Conservation (phyloP, 2,797 vertebrate genomes). For the Cetoscarus ocellatus region DNA sequence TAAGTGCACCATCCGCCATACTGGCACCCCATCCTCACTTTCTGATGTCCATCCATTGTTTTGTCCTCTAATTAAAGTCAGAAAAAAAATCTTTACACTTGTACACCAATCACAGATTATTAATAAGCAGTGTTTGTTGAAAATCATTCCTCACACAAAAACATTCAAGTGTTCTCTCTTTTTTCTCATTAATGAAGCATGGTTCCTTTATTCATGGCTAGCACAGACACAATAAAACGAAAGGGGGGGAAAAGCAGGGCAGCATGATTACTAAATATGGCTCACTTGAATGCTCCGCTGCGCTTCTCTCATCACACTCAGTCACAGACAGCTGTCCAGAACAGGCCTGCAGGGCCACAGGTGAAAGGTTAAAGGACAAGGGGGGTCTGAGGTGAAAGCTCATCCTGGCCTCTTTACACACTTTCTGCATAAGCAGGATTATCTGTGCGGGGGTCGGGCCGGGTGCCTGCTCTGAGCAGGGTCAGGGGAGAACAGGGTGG, state of each 20-base stretch:
- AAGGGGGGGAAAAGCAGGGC: background rate
- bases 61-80: no score
- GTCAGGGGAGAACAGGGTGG: constrained; percentile 59
- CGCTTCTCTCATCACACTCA: constrained; percentile 26
- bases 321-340: constrained; percentile 62
- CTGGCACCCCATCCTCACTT: no score
- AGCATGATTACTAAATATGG: background rate
- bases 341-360: constrained; percentile 41
- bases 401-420: constrained; percentile 61
- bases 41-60: no score
- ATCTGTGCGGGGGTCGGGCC: constrained; percentile 52
- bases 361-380: constrained; percentile 78
- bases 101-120: background rate
- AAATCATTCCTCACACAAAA: no score
- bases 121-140: background rate
- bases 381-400: constrained; percentile 74
- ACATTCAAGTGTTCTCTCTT: background rate
- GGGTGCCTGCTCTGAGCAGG: constrained; percentile 25
- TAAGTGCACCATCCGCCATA: no score
- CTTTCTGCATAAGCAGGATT: constrained; percentile 75
- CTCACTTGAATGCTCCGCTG: constrained; percentile 3
- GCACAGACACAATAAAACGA: background rate
- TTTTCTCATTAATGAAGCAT: background rate
- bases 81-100: background rate
- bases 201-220: background rate